Evolutionary conservation across 2,797 vertebrate species (phyloP), one percentile per base, ranked within the genome.

Genomic region (Fratercula arctica): DNA sequence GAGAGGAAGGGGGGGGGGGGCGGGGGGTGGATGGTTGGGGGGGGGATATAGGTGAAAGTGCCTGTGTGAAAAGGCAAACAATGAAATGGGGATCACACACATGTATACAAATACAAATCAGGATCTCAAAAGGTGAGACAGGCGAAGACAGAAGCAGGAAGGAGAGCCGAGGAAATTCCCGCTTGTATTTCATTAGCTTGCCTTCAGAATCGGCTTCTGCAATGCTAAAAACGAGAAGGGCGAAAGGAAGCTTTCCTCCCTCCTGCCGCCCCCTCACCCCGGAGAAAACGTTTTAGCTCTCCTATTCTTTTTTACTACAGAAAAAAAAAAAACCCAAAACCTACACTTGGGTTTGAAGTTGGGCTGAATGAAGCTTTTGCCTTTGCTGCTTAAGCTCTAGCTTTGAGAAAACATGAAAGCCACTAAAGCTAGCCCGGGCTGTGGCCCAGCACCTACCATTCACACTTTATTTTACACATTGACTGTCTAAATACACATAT

Each of bases 41-140:
- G 61, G 64, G 66, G 56, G 93, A 97, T 95, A 93, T 97, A 98
- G 97, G 98, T 97, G 97, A 97, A 97, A 98, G 97, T 96, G 97
- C 91, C 89, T 70, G 79, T 95, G 96, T 97, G 94, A 97, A 97
- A 97, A 97, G 95, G 91, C 95, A 95, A 96, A 97, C 96, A 96
- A 96, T 93, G 96, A 87, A 95, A 88, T 43, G 85, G 87, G 95
- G 94, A 95, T 97, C 96, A 85, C 97, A 87, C 89, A 84, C 94
- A 78, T 93, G 95, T 96, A 95, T 97, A 97, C 96, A 97, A 97
- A 97, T 96, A 98, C 96, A 96, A 97, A 98, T 96, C 74, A 67
- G 85, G 79, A 82, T 97, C 91, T 97, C 94, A 88, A 95, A 97
- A 97, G 97, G 97, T 97, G 96, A 97, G 95, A 96, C 80, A 16